Evolutionary conservation across 2,888 invertebrate species (phyloP), one percentile per base, ranked within the genome.

Genomic region (Heliconius charithonia): DNA sequence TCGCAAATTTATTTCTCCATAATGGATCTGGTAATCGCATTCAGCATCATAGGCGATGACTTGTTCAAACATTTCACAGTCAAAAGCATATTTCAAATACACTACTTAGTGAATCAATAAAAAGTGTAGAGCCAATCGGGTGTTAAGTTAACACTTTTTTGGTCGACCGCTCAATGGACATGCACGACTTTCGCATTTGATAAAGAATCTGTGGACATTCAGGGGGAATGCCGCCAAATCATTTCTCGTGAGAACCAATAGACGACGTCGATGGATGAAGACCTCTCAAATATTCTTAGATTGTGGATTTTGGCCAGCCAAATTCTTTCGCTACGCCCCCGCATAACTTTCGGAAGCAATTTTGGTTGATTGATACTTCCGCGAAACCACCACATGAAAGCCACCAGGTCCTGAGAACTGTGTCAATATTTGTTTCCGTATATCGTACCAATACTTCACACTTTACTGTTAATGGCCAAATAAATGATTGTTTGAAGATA

Each of bases 161-260:
- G 90, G 91, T 91, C 86, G 88, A 90, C 85, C 88, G 90, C 85
- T 88, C 90, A 85, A 86, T 87, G 89, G 94, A 91, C 88, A 95
- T 94, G 95, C 95, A 95, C 95, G 94, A 95, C 91, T 94, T 91
- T 92, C 85, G 91, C 90, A 86, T 94, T 94, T 93, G 88, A 86
- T 87, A 84, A 89, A 90, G 89, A 90, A 89, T 90, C 91, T 87
- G 90, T 91, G 88, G 91, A 92, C 91, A 90, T 86, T 89, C 85
- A 83, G 84, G 85, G 84, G 90, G 90, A 93, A 93, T 93, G 91
- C 90, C 88, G 87, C 87, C 87, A 88, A 87, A 87, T 89, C 87
- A 91, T 89, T 94, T 94, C 93, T 94, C 95, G 94, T 94, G 95
- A 94, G 95, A 95, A 94, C 91, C 89, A 84, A 87, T 84, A 83